Conservation (phyloP, 2,113 vertebrate species). For the Notothenia coriiceps region DNA sequence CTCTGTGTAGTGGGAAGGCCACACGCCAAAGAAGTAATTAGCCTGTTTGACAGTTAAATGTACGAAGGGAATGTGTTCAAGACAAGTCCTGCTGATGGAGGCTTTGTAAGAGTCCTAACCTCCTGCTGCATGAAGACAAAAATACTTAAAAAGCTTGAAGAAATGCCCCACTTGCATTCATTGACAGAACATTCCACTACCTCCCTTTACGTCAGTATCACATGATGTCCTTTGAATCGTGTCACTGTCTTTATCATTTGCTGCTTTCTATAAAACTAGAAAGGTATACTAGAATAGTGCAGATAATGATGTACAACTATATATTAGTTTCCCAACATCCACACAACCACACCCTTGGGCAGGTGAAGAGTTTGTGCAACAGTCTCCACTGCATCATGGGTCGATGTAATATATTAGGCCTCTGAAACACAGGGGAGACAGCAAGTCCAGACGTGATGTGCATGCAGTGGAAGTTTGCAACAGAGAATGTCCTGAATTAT, state of each 20-base stretch:
- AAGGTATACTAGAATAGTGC: not conserved
- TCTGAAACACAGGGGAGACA: constrained; percentile 55
- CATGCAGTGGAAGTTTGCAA: constrained; percentile 68
- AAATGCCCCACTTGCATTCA: constrained; percentile 39
- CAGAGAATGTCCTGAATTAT: constrained; percentile 78
- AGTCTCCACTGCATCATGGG: constrained; percentile 54
- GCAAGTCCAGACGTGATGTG: constrained; percentile 68
- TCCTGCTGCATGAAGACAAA: constrained; percentile 53
- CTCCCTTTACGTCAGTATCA: not conserved
- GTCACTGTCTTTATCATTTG: constrained; percentile 8
- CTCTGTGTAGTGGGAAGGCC: constrained; percentile 56
- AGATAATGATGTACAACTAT: constrained; percentile 28
- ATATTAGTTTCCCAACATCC: constrained; percentile 25
- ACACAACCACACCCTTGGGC: constrained; percentile 55
- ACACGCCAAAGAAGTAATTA: constrained; percentile 73
- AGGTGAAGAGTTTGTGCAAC: constrained; percentile 53
- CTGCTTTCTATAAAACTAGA: constrained; percentile 8
- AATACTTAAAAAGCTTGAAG: constrained; percentile 35
- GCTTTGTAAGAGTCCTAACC: constrained; percentile 47
- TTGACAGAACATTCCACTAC: constrained; percentile 30
- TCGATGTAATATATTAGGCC: constrained; percentile 62
- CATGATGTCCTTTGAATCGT: constrained; percentile 7
- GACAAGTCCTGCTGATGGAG: constrained; percentile 53
- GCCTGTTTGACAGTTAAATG: constrained; percentile 65
- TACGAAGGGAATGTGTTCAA: constrained; percentile 64